phyloP scores from a whole-genome alignment of 1,140 invertebrate species.

The Orius insidiosus region DNA sequence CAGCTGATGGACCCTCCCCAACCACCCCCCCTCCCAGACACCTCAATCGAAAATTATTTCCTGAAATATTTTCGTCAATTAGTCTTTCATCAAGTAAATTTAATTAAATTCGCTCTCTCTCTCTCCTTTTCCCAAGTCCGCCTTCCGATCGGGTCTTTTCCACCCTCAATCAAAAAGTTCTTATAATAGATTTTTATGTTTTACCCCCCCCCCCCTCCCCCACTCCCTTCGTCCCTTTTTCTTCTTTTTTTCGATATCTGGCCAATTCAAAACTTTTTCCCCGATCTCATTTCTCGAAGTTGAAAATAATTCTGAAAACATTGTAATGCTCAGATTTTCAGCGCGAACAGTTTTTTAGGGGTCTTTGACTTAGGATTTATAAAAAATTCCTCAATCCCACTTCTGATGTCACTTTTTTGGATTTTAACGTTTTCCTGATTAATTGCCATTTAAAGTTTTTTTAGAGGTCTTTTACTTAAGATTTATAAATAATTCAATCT shows the following conservation, averaged over 20 bases:
- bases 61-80: slow-evolving; percentile 12
- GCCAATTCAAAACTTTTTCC: slow-evolving; percentile 3
- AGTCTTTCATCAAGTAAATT: slow-evolving; percentile 7
- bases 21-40: background rate
- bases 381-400: too few species aligned
- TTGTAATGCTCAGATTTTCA: background rate
- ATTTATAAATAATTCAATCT: too few species aligned
- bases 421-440: too few species aligned
- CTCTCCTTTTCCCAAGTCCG: background rate
- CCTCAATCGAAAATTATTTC: slow-evolving; percentile 10
- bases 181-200: background rate
- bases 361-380: too few species aligned
- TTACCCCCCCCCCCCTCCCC: background rate
- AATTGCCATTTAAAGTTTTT: too few species aligned
- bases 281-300: slow-evolving; percentile 1
- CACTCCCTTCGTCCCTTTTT: background rate
- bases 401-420: too few species aligned
- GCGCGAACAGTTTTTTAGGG: background rate
- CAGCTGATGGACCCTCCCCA: background rate
- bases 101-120: slow-evolving; percentile 9
- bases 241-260: slow-evolving; percentile 3
- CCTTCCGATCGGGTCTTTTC: background rate
- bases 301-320: too few species aligned
- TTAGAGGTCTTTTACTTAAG: too few species aligned
- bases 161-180: slow-evolving; percentile 3